Conservation (phyloP, 2,888 invertebrate species). For the Epirrita christyi region DNA sequence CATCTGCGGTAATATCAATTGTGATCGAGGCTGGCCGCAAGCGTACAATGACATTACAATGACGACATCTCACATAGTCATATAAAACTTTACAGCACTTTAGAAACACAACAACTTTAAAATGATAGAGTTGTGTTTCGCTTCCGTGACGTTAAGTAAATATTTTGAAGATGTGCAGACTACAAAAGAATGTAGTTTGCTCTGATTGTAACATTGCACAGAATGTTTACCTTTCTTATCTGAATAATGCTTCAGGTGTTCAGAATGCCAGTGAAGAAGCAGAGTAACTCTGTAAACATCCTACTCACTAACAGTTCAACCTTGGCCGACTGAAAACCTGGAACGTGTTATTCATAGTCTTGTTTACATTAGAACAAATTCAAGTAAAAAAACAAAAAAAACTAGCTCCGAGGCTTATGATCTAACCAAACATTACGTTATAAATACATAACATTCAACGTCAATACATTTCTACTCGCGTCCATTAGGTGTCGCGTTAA, state of each 20-base stretch:
- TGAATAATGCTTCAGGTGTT: conserved; percentile 44
- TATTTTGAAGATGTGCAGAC: conserved; percentile 41
- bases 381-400: conserved; percentile 40
- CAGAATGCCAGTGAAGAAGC: conserved; percentile 41
- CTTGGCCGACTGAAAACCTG: conserved; percentile 70
- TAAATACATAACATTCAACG: conserved; percentile 21
- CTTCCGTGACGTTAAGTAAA: conserved; percentile 28
- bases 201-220: conserved; percentile 37
- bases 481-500: conserved; percentile 3
- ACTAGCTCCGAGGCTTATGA: conserved; percentile 39
- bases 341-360: conserved; percentile 57
- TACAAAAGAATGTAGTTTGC: conserved; percentile 42
- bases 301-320: conserved; percentile 51
- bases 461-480: conserved; percentile 1
- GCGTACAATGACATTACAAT: conserved; percentile 46
- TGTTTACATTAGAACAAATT: conserved; percentile 63
- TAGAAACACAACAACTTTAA: conserved; percentile 25
- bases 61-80: conserved; percentile 42
- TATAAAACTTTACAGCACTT: conserved; percentile 40
- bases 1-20: conserved; percentile 46
- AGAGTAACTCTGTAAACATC: conserved; percentile 53
- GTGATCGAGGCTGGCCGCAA: conserved; percentile 42
- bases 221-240: conserved; percentile 49
- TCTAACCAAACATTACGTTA: conserved; percentile 34
- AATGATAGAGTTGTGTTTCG: conserved; percentile 11